Conservation (phyloP, 2,888 invertebrate species). For the Gastracanthus pulcherrimus region DNA sequence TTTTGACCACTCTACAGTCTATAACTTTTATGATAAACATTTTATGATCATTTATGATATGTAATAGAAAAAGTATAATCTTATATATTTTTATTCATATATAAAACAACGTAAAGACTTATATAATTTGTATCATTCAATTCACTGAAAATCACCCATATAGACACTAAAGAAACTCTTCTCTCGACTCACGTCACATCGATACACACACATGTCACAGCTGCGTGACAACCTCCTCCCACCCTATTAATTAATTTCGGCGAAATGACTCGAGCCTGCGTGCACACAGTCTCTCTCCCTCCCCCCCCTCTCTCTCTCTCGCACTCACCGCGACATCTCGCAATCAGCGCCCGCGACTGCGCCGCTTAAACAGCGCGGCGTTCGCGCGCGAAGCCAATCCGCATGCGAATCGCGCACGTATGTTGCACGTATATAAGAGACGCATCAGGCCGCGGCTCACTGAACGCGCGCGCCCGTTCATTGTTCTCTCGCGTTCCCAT, state of each 20-base stretch:
- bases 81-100: no score
- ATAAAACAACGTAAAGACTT: no score
- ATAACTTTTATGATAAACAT: no score
- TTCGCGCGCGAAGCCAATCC: slow-evolving; percentile 39
- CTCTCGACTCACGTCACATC: not conserved
- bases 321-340: no score
- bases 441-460: not conserved
- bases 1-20: no score
- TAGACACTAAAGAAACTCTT: not conserved
- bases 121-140: no score
- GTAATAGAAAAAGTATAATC: no score
- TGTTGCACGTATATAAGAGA: no score
- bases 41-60: no score
- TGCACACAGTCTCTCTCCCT: slow-evolving; percentile 1
- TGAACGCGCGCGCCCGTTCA: not conserved
- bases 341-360: slow-evolving; percentile 52
- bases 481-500: not conserved
- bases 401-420: not conserved
- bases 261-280: slow-evolving; percentile 22
- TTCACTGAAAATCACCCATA: no score
- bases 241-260: slow-evolving; percentile 54
- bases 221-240: not conserved
- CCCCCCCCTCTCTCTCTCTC: no score
- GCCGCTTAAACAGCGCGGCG: no score
- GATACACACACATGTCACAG: not conserved